A percentile compares a stretch with the other conserved stretches of the same genome.
phyloP scores from a whole-genome alignment of 1,140 invertebrate species.

The Schlechtendalia chinensis region DNA sequence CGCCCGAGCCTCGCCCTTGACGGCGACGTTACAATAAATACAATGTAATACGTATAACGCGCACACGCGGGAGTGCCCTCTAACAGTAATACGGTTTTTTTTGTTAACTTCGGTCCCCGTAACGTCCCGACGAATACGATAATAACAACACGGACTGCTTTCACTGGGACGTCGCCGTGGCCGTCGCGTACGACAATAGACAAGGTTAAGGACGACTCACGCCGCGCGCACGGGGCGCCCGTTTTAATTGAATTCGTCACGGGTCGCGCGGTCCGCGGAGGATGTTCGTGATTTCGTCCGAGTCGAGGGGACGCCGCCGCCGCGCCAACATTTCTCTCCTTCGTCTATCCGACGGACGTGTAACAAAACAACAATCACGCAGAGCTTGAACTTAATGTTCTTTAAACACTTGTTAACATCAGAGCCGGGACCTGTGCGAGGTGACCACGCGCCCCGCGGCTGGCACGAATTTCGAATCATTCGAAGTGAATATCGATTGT shows the following conservation, averaged over 20 bases:
- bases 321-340: too few species aligned
- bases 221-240: too few species aligned
- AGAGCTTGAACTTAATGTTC: too few species aligned
- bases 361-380: too few species aligned
- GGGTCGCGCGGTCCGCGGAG: neutral
- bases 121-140: neutral
- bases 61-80: slow-evolving; percentile 5
- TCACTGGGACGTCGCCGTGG: neutral
- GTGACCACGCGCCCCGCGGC: too few species aligned
- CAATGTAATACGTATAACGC: neutral
- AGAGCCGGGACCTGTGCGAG: too few species aligned
- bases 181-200: neutral
- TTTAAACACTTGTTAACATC: too few species aligned
- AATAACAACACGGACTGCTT: neutral
- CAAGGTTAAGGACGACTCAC: slow-evolving; percentile 35
- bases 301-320: too few species aligned
- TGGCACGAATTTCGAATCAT: too few species aligned
- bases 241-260: slow-evolving; percentile 34
- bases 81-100: neutral
- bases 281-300: neutral
- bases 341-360: too few species aligned
- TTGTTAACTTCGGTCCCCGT: neutral
- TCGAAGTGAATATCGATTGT: too few species aligned
- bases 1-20: slow-evolving; percentile 22
- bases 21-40: neutral